Base-by-base conservation (phyloP, 1,140 invertebrate genomes). In the Drosophila kohkoa region DNA sequence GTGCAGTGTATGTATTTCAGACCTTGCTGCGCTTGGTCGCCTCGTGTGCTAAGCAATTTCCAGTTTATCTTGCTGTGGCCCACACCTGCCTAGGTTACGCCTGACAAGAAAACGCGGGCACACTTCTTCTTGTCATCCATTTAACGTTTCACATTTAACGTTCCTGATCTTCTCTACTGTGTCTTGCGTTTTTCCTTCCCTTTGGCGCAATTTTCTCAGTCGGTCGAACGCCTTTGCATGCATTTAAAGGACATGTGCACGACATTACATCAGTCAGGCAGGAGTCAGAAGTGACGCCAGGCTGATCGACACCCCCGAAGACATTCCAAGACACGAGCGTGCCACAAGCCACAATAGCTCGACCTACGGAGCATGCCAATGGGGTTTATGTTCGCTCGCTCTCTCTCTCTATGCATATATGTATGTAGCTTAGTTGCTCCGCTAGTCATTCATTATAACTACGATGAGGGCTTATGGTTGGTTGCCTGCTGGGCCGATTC, bases 1-100 rank as follows among this genome's bases (percentile, higher is more conserved):
- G 28, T 32, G 52, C 16, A 48, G 38, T 41, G 11, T 41, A 16
- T 41, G 11, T 41, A 16, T 5, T 10, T 52, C 30, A 20, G 16
- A 30, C 15, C 65, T 41, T 48, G 63, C 32, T 65, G 73, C 73
- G 79, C 83, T 88, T 79, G 83, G 83, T 71, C 71, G 86, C 82
- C 71, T 67, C 66, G 13, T 43, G 74, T 41, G 60, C 70, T 55
- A 59, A 74, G 70, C 62, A 59, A 82, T 88, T 80, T 82, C 69
- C 85, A 79, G 83, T 83, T 87, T 83, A 66, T 89, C 59, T 73
- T 60, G 77, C 49, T 79, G 25, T 71, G 82, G 63, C 63, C 60
- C 81, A 85, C 83, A 87, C 83, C 83, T 87, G 83, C 85, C 83
- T 87, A 88, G 83, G 81, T 77, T 83, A 88, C 65, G 69, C 46